These are phyloP conservation scores for Trichonephila clavata DNA, from an alignment of 1,140 invertebrate species.

Conservation along the genomic window DNA sequence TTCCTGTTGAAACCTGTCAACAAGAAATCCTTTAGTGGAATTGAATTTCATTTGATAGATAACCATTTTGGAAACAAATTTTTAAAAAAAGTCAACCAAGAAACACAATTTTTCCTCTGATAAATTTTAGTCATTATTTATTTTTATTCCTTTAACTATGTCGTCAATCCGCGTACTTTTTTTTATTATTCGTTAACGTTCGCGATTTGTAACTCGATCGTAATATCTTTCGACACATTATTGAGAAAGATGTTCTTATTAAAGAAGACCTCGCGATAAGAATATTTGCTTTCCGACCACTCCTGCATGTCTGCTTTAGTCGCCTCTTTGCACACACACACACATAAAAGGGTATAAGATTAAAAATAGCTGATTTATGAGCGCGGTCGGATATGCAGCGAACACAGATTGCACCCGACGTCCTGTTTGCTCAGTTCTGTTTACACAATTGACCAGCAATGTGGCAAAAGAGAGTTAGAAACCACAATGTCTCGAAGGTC, in stretches of 20 bases:
- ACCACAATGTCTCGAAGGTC: background rate
- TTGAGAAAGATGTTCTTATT: background rate
- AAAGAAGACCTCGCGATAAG: background rate
- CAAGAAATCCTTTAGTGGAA: background rate
- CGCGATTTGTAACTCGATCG: background rate
- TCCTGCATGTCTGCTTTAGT: background rate
- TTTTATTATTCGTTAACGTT: background rate
- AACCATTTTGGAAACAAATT: background rate
- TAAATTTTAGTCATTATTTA: background rate
- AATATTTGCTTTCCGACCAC: background rate
- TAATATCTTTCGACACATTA: background rate
- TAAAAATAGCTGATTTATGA: constrained; percentile 12
- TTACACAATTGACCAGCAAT: background rate
- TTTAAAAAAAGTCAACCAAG: background rate
- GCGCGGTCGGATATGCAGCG: background rate
- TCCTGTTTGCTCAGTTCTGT: background rate
- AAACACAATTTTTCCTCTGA: background rate
- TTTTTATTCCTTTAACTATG: background rate
- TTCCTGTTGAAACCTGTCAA: too few relatives aligned
- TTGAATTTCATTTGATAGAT: background rate
- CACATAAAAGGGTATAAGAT: background rate
- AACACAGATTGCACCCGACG: background rate
- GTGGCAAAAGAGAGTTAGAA: background rate
- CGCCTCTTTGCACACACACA: background rate
- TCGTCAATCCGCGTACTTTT: background rate